Conservation (phyloP, 35 echinoderm and acorn worm genomes). For the Diadema setosum region DNA sequence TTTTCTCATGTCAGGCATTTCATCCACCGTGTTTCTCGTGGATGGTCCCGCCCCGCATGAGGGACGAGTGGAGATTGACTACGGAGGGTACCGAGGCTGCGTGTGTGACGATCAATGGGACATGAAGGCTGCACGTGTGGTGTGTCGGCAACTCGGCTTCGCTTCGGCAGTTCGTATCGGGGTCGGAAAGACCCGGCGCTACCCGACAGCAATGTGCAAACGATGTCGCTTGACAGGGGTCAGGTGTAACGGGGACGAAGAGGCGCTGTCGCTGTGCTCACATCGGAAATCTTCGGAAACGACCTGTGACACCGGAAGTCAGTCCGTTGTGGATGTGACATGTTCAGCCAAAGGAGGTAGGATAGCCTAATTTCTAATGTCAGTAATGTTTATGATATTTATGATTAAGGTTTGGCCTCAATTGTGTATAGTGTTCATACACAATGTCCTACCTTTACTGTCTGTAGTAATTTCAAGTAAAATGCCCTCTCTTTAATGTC, state of each 20-base stretch:
- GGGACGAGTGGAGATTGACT: neutral
- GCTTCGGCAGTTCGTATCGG: neutral
- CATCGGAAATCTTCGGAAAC: neutral
- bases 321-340: neutral
- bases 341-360: neutral
- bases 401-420: too few species aligned
- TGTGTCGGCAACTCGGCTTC: slow-evolving; percentile 10
- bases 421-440: too few species aligned
- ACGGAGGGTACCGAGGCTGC: neutral
- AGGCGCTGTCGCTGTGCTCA: neutral
- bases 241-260: neutral
- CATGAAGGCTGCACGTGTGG: neutral
- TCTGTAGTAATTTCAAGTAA: too few species aligned
- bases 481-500: too few species aligned
- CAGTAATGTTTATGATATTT: too few species aligned
- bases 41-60: neutral
- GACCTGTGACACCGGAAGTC: neutral
- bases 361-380: too few species aligned
- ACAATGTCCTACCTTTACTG: too few species aligned
- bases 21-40: neutral
- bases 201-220: neutral
- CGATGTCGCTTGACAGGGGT: neutral
- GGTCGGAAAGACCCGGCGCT: neutral
- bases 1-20: too few species aligned
- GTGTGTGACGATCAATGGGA: neutral